Conservation (phyloP, 2,797 vertebrate genomes). For the Oceanodroma leucorhoa region DNA sequence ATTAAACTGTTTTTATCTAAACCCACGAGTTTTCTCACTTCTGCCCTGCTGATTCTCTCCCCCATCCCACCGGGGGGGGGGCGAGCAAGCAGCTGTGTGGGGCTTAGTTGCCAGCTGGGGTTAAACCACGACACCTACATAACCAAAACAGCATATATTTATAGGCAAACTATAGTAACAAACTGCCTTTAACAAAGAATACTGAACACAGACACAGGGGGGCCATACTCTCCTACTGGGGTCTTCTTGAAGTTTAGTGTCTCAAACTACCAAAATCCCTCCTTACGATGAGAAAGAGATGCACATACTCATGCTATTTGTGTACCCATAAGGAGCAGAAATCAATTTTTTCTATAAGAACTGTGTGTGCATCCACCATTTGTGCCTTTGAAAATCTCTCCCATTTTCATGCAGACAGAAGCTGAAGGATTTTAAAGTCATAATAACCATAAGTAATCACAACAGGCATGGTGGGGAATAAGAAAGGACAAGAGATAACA, state of each 20-base stretch:
- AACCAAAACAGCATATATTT: neutral
- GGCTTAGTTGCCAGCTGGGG: neutral
- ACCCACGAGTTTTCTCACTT: neutral
- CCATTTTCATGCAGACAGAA: neutral
- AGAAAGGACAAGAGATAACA: neutral
- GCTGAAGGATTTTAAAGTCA: neutral
- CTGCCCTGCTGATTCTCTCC: neutral
- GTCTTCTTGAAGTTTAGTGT: neutral
- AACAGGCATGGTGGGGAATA: neutral
- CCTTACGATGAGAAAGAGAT: neutral
- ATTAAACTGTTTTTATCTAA: neutral
- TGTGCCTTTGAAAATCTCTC: neutral
- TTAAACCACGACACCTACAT: neutral
- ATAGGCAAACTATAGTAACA: neutral
- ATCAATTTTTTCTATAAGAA: neutral
- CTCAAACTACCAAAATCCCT: neutral
- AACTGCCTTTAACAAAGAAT: neutral
- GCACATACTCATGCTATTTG: neutral
- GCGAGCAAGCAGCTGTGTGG: accelerated
- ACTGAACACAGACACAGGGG: neutral
- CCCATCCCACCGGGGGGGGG: neutral
- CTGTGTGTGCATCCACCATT: neutral
- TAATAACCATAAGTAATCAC: neutral
- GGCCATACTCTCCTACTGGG: neutral
- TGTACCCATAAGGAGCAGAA: neutral